Evolutionary conservation across 2,797 vertebrate genomes (phyloP).

Genomic region (Micrastur ruficollis): DNA sequence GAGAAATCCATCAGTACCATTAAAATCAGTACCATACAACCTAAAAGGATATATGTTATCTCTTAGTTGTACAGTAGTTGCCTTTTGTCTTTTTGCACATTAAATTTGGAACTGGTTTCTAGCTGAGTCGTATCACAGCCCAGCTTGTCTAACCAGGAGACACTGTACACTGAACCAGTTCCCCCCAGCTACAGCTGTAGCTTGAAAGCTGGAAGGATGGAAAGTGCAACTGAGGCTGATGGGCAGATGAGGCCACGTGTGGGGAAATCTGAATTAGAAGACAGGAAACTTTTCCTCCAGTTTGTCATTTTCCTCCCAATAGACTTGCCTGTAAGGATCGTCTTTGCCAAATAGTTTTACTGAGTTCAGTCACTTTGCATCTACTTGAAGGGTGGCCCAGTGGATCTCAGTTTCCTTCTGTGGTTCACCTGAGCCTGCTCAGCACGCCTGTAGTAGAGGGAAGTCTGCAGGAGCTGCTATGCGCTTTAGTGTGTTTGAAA

Average conservation of each 20-base stretch:
- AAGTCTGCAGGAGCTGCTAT: not conserved
- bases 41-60: not conserved
- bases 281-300: not conserved
- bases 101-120: constrained; percentile 1
- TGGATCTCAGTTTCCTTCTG: not conserved
- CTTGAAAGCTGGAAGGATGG: not conserved
- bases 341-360: not conserved
- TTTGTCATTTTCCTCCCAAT: not conserved
- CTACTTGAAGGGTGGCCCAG: not conserved
- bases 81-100: not conserved
- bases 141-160: not conserved
- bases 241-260: not conserved
- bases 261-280: not conserved
- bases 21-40: not conserved
- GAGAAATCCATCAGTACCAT: not conserved
- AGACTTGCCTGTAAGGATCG: not conserved
- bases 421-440: not conserved
- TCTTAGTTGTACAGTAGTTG: not conserved
- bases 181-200: not conserved
- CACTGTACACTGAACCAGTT: not conserved
- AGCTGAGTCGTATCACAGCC: not conserved
- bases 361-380: not conserved
- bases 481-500: not conserved
- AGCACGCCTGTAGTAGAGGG: not conserved
- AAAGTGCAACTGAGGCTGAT: not conserved